Percentiles rank a stretch among this genome's conserved stretches.
phyloP scores from a whole-genome alignment of 2,797 vertebrate genomes.

The Eulemur rubriventer region DNA sequence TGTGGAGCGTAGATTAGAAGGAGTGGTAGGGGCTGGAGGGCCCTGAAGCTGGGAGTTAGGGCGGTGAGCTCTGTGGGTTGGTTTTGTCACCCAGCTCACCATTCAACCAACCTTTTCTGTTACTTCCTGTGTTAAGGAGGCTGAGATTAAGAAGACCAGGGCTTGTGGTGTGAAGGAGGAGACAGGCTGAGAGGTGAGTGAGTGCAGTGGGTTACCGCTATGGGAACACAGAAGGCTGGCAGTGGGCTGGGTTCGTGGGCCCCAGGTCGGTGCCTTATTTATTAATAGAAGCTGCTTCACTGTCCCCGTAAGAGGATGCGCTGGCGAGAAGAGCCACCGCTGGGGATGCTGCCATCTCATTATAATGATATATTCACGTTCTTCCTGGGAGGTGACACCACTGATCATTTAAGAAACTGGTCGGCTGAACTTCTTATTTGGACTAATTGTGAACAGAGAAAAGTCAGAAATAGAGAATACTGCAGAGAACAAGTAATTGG shows the following conservation, averaged over 20 bases:
- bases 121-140: background rate
- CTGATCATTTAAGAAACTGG: background rate
- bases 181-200: background rate
- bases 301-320: background rate
- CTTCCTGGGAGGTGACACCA: background rate
- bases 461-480: background rate
- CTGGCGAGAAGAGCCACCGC: background rate
- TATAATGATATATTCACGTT: background rate
- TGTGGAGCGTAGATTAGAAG: background rate
- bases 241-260: background rate
- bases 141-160: background rate
- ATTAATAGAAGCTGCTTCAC: background rate
- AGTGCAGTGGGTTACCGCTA: rapidly evolving
- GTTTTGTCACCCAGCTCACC: background rate
- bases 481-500: background rate
- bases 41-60: background rate
- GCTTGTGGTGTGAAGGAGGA: background rate
- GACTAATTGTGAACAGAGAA: background rate
- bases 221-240: background rate
- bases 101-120: background rate
- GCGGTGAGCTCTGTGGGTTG: background rate
- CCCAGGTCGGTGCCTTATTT: background rate
- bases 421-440: background rate
- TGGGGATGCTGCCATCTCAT: background rate
- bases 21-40: background rate